These are phyloP conservation scores for Sebastes alutus DNA, from an alignment of 2,797 vertebrate species.

Conservation along the genomic window DNA sequence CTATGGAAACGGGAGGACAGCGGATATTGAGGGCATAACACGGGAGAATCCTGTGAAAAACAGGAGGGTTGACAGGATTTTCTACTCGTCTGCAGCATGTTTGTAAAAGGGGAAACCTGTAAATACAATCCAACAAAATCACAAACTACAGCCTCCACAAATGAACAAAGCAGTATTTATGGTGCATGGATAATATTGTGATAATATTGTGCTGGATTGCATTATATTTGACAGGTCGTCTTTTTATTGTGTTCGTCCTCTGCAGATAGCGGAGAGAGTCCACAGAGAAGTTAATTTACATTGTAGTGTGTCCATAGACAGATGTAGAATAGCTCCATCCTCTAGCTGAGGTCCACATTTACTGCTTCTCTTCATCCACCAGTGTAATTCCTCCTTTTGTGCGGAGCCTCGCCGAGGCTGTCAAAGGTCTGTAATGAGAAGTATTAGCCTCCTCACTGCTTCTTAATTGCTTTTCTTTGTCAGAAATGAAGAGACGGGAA, in stretches of 20 bases:
- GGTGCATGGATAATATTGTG: background rate
- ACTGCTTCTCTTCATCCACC: conserved; percentile 18
- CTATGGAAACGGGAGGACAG: background rate
- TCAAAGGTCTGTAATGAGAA: conserved; percentile 70
- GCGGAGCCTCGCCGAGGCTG: conserved; percentile 24
- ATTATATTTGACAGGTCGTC: conserved; percentile 2
- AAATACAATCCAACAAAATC: background rate
- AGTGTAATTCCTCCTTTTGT: conserved; percentile 61
- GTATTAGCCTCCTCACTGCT: conserved; percentile 52
- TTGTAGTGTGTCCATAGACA: conserved; percentile 7
- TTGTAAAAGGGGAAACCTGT: background rate
- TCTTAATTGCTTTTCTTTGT: conserved; percentile 82
- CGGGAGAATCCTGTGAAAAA: background rate
- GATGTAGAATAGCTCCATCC: conserved; percentile 33
- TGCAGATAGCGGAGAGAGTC: conserved; percentile 1
- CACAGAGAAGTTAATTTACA: conserved; percentile 23
- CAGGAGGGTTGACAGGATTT: background rate
- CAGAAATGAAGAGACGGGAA: conserved; percentile 58
- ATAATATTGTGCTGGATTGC: background rate
- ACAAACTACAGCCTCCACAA: background rate
- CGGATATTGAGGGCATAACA: no score
- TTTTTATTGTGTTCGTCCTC: background rate
- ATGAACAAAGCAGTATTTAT: background rate
- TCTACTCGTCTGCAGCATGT: background rate
- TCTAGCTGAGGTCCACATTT: conserved; percentile 22